Evolutionary conservation across 2,888 invertebrate genomes (phyloP).

Genomic region (Hypolimnas misippus): DNA sequence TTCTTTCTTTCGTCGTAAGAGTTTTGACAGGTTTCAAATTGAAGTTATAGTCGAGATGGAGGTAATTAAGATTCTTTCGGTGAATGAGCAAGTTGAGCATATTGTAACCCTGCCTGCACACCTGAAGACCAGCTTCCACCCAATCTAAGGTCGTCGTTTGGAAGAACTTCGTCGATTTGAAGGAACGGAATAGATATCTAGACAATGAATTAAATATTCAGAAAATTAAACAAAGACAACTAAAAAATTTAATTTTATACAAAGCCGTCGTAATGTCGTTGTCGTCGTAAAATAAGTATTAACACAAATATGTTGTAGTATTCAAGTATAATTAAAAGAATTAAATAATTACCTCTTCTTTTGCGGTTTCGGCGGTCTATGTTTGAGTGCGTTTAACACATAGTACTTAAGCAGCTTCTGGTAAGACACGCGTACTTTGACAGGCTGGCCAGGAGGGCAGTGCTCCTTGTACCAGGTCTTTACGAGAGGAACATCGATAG

Average conservation of each 20-base stretch:
- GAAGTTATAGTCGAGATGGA: constrained; percentile 99
- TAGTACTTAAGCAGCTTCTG: constrained; percentile 99
- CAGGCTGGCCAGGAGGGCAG: constrained; percentile 97
- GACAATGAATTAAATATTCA: background rate
- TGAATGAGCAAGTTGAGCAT: constrained; percentile 99
- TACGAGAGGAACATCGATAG: constrained; percentile 98
- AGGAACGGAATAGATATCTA: constrained; percentile 97
- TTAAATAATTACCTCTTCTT: too few species aligned
- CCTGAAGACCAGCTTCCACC: constrained; percentile 99
- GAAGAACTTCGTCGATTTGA: constrained; percentile 99
- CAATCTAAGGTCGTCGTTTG: constrained; percentile 99
- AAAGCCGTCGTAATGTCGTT: too few species aligned
- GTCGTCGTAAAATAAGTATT: too few species aligned
- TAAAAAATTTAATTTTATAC: too few species aligned
- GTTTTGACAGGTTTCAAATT: constrained; percentile 99
- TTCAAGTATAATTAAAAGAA: too few species aligned
- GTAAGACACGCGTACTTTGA: constrained; percentile 99
- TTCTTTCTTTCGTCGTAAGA: constrained; percentile 99
- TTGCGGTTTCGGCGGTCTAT: constrained; percentile 98
- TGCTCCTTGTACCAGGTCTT: constrained; percentile 99
- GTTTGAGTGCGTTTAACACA: constrained; percentile 98
- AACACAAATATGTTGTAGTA: too few species aligned
- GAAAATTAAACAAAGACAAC: background rate
- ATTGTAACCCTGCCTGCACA: constrained; percentile 99
- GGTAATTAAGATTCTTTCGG: constrained; percentile 99